Evolutionary conservation across 2,888 invertebrate species (phyloP), one percentile per base, ranked within the genome.

Genomic region (Drosophila testacea): DNA sequence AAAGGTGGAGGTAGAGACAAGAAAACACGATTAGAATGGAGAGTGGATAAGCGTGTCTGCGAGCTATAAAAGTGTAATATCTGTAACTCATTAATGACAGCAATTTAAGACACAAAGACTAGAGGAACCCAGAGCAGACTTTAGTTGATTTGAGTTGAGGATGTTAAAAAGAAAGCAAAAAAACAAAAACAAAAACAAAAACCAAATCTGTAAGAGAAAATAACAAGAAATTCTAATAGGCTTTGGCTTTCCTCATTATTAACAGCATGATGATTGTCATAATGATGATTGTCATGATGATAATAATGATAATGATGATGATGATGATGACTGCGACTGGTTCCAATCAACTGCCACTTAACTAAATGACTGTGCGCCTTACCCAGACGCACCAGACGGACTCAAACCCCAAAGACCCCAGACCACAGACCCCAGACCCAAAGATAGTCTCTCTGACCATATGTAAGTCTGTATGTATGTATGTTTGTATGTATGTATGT

Each of bases 31-130:
- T 88, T 90, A 86, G 83, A 85, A 88, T 90, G 84, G 87, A 89
- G 83, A 85, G 88, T 90, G 90, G 90, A 88, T 90, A 90, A 89
- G 90, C 90, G 90, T 89, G 90, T 90, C 90, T 88, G 90, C 72
- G 79, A 79, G 90, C 84, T 76, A 90, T 90, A 89, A 89, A 85
- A 88, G 88, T 89, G 90, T 89, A 89, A 90, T 90, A 89, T 89
- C 89, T 90, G 88, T 88, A 90, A 89, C 88, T 90, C 89, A 87
- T 88, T 89, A 89, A 90, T 88, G 88, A 88, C 87, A 90, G 90
- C 82, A 88, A 85, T 85, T 88, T 83, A 72, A 90, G 88, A 76
- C 76, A 56, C 61, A 77, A 55, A 75, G 57, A 46, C 55, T 39
- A 36, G 16, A 34, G 48, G 2, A 32, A 27, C 30, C 6, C 16